phyloP scores from a whole-genome alignment of 1,140 invertebrate genomes.

The Eurosta solidaginis region DNA sequence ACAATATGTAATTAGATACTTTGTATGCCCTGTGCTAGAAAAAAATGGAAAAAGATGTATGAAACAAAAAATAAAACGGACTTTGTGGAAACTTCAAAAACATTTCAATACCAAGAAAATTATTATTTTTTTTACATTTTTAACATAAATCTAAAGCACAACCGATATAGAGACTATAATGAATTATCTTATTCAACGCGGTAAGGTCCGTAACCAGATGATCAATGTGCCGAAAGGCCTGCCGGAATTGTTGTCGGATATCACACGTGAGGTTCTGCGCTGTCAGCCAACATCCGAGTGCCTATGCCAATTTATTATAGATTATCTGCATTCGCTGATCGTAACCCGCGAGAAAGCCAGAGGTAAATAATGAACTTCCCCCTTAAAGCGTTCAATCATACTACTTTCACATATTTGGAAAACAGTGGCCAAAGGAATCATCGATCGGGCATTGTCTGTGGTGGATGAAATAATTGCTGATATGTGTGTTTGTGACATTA shows the following conservation, averaged over 20 bases:
- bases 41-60: too few relatives aligned
- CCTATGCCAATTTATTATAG: slow-evolving; percentile 69
- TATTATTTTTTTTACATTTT: too few relatives aligned
- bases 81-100: too few relatives aligned
- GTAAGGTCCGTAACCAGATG: slow-evolving; percentile 50
- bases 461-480: slow-evolving; percentile 54
- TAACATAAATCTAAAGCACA: too few relatives aligned
- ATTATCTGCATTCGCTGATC: slow-evolving; percentile 70
- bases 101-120: too few relatives aligned
- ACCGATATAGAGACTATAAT: slow-evolving; percentile 32
- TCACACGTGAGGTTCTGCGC: slow-evolving; percentile 70
- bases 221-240: slow-evolving; percentile 67
- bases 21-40: too few relatives aligned
- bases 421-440: slow-evolving; percentile 48
- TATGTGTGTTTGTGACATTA: slow-evolving; percentile 49
- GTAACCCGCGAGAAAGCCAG: slow-evolving; percentile 67
- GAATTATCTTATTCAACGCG: slow-evolving; percentile 54
- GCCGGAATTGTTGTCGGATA: slow-evolving; percentile 70
- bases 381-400: background rate
- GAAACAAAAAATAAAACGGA: too few relatives aligned
- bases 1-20: too few relatives aligned
- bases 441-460: slow-evolving; percentile 45
- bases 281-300: slow-evolving; percentile 65
- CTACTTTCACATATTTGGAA: background rate
- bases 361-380: slow-evolving; percentile 36